A percentile compares a stretch with the other conserved stretches of the same genome.
phyloP scores from a whole-genome alignment of 2,888 invertebrate genomes.

The Penaeus monodon region DNA sequence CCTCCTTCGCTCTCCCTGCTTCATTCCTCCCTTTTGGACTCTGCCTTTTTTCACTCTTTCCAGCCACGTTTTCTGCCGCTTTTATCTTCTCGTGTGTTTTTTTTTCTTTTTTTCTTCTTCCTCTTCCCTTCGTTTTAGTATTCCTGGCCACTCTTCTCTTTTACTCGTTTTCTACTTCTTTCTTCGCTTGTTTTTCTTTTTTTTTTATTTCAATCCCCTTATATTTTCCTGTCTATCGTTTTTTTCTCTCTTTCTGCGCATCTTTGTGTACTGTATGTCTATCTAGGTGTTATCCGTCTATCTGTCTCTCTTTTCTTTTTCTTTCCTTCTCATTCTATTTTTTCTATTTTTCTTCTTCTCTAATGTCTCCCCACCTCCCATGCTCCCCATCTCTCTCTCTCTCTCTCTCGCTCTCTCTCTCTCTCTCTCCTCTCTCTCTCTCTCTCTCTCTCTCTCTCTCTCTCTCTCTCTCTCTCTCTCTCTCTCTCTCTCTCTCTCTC shows the following conservation, averaged over 20 bases:
- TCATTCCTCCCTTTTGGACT: not conserved
- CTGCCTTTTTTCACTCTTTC: not conserved
- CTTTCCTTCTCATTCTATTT: not conserved
- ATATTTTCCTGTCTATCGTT: no score
- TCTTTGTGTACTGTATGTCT: no score
- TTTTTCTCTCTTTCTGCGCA: not conserved
- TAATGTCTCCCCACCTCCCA: no score
- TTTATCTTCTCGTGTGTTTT: not conserved
- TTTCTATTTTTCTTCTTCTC: no score
- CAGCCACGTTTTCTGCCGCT: not conserved
- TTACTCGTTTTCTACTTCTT: not conserved
- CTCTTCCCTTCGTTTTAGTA: not conserved
- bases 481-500: no score
- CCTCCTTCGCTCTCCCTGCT: not conserved
- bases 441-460: no score
- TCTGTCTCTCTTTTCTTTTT: not conserved
- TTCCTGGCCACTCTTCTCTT: constrained; percentile 1
- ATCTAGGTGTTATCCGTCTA: no score
- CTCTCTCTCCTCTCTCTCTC: no score
- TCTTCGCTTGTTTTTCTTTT: not conserved
- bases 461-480: no score
- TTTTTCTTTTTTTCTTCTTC: not conserved
- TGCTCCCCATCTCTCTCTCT: no score
- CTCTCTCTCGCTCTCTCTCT: no score
- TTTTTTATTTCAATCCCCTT: not conserved